Evolutionary conservation across 2,888 invertebrate species (phyloP), one percentile per base, ranked within the genome.

Genomic region (Athrips mouffetella): DNA sequence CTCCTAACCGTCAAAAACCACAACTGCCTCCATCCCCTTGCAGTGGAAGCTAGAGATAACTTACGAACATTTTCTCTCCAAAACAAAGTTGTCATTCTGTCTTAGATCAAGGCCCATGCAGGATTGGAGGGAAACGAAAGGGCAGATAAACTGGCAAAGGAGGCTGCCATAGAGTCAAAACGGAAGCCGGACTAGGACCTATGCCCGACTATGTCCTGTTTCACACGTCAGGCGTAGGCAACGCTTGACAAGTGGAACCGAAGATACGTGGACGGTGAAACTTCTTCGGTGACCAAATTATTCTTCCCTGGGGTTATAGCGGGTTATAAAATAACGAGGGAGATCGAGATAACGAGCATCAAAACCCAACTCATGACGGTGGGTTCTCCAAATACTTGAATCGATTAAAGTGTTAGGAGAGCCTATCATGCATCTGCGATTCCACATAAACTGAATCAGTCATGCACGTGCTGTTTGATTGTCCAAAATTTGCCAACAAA

Each of bases 321-420:
- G n/a, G 30, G n/a, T 3, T n/a, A 30, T 11, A n/a, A 4, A n/a
- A 3, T 4, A 3, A 30, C 11, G 5, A 8, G 30, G n/a, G 11
- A 30, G n/a, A n/a, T 30, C n/a, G 11, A n/a, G 30, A 4, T 11
- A 4, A 30, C 7, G 5, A 30, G 3, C 3, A n/a, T 8, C 3
- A 5, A 3, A 3, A 30, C 30, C 7, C 47, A 47, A 11, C 1
- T 37, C 4, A 11, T 50, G 7, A 50, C 47, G 51, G 48, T 2
- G 51, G 48, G 11, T 44, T 51, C 40, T 31, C 45, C 10, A 41
- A 48, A 21, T 51, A 51, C 29, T 33, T 51, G 15, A 16, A 45
- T 8, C 18, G 48, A 2, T 51, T 51, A 13, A 33, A 35, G 21
- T 33, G 31, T 10, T 45, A 47, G 41, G 47, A 49, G 16, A 42